A percentile compares a stretch with the other conserved stretches of the same genome.
Evolutionary conservation across 35 echinoderm and acorn worm genomes (phyloP).

Genomic region (Amphiura filiformis): DNA sequence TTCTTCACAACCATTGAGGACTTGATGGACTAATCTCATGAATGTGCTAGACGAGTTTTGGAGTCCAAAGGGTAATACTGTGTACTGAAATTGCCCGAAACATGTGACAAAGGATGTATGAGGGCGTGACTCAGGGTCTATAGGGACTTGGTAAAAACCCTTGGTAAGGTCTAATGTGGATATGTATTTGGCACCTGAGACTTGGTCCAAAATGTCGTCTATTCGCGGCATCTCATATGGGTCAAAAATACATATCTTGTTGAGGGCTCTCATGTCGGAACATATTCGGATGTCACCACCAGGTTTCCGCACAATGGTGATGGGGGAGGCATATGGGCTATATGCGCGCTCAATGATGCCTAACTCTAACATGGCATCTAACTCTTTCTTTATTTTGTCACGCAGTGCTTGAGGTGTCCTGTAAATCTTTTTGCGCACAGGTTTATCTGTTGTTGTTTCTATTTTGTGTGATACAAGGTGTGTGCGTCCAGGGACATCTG

Average conservation of each 20-base stretch:
- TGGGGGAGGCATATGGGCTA: conserved; percentile 26
- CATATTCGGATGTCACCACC: conserved; percentile 29
- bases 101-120: conserved; percentile 34
- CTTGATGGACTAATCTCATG: conserved; percentile 20
- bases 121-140: conserved; percentile 5
- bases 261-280: conserved; percentile 35
- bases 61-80: conserved; percentile 40
- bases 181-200: conserved; percentile 21
- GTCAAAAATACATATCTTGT: conserved; percentile 17
- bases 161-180: conserved; percentile 49
- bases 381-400: conserved; percentile 20
- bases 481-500: background rate
- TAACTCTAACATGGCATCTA: conserved; percentile 48
- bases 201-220: conserved; percentile 44
- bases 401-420: conserved; percentile 23
- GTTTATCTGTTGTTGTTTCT: background rate
- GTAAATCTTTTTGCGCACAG: background rate
- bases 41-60: conserved; percentile 17
- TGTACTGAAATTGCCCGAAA: conserved; percentile 34
- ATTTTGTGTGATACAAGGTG: background rate
- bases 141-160: conserved; percentile 43
- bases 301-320: conserved; percentile 46
- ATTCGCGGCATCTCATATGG: conserved; percentile 13
- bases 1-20: background rate
- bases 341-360: conserved; percentile 47